These are phyloP conservation scores for Tinamus guttatus DNA, from an alignment of 2,113 vertebrate species.

Conservation along the genomic window DNA sequence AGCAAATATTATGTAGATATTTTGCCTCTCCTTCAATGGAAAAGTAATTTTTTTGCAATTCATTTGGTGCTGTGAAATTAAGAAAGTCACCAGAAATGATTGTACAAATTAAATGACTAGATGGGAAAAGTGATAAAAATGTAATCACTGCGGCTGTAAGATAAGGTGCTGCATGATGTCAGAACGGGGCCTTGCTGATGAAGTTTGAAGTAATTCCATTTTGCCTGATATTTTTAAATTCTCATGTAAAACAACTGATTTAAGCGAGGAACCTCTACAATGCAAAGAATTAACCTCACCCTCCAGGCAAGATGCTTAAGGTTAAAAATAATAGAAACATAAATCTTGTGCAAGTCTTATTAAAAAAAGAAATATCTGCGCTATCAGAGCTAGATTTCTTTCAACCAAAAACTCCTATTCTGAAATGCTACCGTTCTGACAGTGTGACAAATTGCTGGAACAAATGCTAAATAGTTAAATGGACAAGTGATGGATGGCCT, in stretches of 20 bases:
- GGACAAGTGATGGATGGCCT: constrained; percentile 86
- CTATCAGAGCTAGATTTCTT: constrained; percentile 78
- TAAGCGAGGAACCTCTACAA: constrained; percentile 42
- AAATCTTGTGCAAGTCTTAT: constrained; percentile 76
- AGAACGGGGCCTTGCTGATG: constrained; percentile 13
- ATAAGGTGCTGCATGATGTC: not conserved
- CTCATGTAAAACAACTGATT: constrained; percentile 41
- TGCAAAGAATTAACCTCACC: constrained; percentile 59
- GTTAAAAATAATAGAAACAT: constrained; percentile 76
- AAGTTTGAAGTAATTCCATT: constrained; percentile 58
- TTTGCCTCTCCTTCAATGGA: not conserved
- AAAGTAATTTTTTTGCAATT: not conserved
- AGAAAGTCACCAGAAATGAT: constrained; percentile 34
- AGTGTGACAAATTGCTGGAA: constrained; percentile 85
- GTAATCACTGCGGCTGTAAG: constrained; percentile 8
- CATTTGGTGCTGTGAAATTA: constrained; percentile 24
- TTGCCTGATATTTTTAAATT: constrained; percentile 46
- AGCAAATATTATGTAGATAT: not conserved
- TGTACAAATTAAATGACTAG: constrained; percentile 32
- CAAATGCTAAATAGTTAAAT: constrained; percentile 87
- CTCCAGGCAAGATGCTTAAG: constrained; percentile 68
- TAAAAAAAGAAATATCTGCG: constrained; percentile 76
- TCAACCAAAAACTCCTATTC: constrained; percentile 78
- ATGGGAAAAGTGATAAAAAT: constrained; percentile 53
- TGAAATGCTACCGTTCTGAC: constrained; percentile 81